Evolutionary conservation across 2,113 vertebrate species (phyloP).

Genomic region (Microtus pennsylvanicus): DNA sequence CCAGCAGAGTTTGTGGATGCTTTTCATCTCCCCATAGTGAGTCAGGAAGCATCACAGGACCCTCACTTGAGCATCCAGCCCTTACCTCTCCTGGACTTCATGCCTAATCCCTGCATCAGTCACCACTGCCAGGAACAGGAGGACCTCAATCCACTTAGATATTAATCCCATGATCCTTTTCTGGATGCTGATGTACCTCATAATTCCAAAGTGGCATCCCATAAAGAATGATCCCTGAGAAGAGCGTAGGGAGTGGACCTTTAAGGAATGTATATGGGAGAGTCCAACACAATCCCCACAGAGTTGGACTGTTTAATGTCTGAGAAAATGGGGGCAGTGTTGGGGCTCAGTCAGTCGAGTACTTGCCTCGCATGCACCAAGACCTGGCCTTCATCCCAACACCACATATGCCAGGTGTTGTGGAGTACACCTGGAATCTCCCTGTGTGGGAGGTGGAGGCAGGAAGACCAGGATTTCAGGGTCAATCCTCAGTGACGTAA

Average conservation of each 20-base stretch:
- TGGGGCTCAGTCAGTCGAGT: background rate
- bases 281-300: background rate
- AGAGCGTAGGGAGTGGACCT: background rate
- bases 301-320: background rate
- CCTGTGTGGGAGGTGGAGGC: background rate
- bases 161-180: background rate
- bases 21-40: too few species aligned
- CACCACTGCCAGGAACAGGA: background rate
- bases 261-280: background rate
- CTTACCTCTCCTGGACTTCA: background rate
- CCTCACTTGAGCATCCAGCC: background rate
- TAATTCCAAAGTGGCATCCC: background rate
- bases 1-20: background rate
- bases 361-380: background rate
- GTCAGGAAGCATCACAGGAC: background rate
- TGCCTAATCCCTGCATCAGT: too few species aligned
- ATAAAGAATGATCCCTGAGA: too few species aligned
- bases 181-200: background rate
- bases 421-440: background rate
- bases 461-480: background rate
- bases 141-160: background rate
- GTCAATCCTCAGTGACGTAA: background rate
- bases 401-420: too few species aligned
- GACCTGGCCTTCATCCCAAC: too few species aligned
- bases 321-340: background rate